Percentiles rank a stretch among this genome's conserved stretches.
Evolutionary conservation across 2,113 vertebrate genomes (phyloP).

Genomic region (Syngnathus floridae): DNA sequence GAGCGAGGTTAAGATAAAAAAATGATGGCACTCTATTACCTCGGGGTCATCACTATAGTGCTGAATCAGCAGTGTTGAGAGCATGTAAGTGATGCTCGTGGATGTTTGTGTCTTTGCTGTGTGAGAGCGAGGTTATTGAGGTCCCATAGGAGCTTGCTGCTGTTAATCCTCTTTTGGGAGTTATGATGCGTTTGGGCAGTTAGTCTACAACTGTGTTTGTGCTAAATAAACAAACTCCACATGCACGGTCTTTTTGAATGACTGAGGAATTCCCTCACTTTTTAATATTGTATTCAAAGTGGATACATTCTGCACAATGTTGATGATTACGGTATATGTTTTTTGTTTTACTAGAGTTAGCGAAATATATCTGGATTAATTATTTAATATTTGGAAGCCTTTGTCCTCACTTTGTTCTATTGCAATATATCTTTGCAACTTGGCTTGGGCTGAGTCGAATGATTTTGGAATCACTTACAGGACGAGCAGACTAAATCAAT

Average conservation of each 20-base stretch:
- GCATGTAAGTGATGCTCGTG: constrained; percentile 34
- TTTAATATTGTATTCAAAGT: background rate
- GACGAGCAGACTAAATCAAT: constrained; percentile 59
- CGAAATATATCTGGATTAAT: background rate
- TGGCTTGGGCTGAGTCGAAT: constrained; percentile 24
- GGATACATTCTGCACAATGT: background rate
- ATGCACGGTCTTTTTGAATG: constrained; percentile 16
- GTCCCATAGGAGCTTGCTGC: constrained; percentile 55
- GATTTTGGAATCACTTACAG: constrained; percentile 55
- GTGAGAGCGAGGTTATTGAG: constrained; percentile 56
- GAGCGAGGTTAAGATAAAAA: constrained; percentile 20
- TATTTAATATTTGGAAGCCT: background rate
- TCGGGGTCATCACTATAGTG: constrained; percentile 4
- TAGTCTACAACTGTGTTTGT: constrained; percentile 50
- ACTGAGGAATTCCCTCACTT: background rate
- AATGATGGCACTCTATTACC: background rate
- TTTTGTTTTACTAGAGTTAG: background rate
- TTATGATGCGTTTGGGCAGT: constrained; percentile 59
- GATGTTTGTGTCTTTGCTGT: constrained; percentile 48
- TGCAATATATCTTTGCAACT: constrained; percentile 14
- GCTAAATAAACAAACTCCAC: constrained; percentile 13
- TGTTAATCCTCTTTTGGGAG: constrained; percentile 71
- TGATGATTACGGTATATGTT: background rate
- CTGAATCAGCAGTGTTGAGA: constrained; percentile 33
- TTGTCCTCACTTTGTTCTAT: constrained; percentile 4